These are phyloP conservation scores for Zosterops pallidus DNA, from an alignment of 2,113 vertebrate species.

Conservation along the genomic window DNA sequence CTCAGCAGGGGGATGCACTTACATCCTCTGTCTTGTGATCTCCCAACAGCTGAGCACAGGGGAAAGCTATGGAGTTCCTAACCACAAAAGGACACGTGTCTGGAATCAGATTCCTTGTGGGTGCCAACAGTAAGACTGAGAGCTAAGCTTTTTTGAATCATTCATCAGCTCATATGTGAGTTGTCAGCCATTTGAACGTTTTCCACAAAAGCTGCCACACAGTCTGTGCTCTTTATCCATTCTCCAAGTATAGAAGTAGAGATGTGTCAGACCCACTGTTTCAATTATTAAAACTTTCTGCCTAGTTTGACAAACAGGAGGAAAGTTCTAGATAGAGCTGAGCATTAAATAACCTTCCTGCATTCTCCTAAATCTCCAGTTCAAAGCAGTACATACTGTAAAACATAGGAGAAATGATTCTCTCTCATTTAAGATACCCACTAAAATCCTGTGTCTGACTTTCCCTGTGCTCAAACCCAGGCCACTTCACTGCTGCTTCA, in stretches of 20 bases:
- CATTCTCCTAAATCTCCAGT: background rate
- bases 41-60: background rate
- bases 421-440: background rate
- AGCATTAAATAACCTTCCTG: background rate
- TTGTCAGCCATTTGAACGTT: slow-evolving; percentile 36
- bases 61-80: background rate
- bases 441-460: background rate
- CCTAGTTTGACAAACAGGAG: background rate
- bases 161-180: slow-evolving; percentile 42
- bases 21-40: background rate
- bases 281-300: slow-evolving; percentile 41
- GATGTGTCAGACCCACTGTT: slow-evolving; percentile 26
- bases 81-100: background rate
- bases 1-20: background rate
- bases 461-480: background rate
- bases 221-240: slow-evolving; percentile 2
- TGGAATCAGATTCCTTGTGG: background rate
- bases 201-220: slow-evolving; percentile 29
- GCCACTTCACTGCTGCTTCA: background rate
- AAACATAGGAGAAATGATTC: background rate
- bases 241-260: background rate
- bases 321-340: slow-evolving; percentile 6
- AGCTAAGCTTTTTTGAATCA: slow-evolving; percentile 46
- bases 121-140: background rate
- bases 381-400: background rate